Evolutionary conservation across 2,797 vertebrate species (phyloP).

Genomic region (Botia almorhae): DNA sequence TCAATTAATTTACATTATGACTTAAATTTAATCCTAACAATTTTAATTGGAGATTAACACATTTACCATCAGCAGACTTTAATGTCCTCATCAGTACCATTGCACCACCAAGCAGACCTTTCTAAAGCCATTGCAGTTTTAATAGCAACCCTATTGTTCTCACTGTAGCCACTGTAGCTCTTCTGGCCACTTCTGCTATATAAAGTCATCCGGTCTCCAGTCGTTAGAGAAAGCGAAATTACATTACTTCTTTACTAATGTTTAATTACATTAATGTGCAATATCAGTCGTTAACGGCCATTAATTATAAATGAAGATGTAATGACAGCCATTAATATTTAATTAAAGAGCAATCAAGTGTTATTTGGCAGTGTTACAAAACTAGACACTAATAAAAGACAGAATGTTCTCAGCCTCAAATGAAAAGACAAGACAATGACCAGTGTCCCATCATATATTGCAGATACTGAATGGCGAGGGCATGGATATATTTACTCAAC

Average conservation of each 20-base stretch:
- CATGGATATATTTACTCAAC: slow-evolving; percentile 43
- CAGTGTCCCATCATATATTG: slow-evolving; percentile 24
- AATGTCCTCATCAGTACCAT: slow-evolving; percentile 1
- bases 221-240: slow-evolving; percentile 66
- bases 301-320: slow-evolving; percentile 85
- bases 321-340: slow-evolving; percentile 86
- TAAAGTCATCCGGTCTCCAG: slow-evolving; percentile 63
- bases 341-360: slow-evolving; percentile 87
- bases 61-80: not conserved
- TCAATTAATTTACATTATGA: not conserved
- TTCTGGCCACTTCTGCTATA: slow-evolving; percentile 54
- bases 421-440: slow-evolving; percentile 67
- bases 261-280: slow-evolving; percentile 87
- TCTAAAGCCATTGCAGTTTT: slow-evolving; percentile 8
- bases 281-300: slow-evolving; percentile 79
- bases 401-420: slow-evolving; percentile 72
- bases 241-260: slow-evolving; percentile 71
- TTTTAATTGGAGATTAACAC: not conserved
- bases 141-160: slow-evolving; percentile 35
- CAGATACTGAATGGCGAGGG: slow-evolving; percentile 37
- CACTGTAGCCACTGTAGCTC: slow-evolving; percentile 26
- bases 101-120: not conserved
- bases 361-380: slow-evolving; percentile 85
- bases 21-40: not conserved
- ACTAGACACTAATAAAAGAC: slow-evolving; percentile 81